phyloP scores from a whole-genome alignment of 2,888 invertebrate genomes.

The Drosophila setosimentum region DNA sequence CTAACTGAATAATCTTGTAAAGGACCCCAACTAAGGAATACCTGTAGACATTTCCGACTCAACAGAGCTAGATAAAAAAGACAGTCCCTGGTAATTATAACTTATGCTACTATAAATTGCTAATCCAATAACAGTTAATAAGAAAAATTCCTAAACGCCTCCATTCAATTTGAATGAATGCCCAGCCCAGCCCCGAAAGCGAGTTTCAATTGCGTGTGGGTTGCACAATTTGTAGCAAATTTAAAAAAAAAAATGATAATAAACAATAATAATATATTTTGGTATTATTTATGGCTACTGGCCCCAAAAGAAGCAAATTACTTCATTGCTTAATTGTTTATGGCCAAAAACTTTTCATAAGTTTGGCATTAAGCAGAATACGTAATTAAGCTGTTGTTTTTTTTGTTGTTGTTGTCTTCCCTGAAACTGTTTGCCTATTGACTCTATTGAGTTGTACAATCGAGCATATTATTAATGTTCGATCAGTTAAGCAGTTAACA shows the following conservation, averaged over 20 bases:
- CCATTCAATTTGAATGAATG: slow-evolving; percentile 26
- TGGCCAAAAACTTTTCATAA: slow-evolving; percentile 54
- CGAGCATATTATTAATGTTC: slow-evolving; percentile 44
- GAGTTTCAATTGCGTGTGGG: slow-evolving; percentile 61
- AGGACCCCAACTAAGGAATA: neutral
- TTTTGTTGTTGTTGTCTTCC: slow-evolving; percentile 20
- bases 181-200: slow-evolving; percentile 35
- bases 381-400: slow-evolving; percentile 59
- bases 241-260: slow-evolving; percentile 6
- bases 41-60: neutral
- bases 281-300: slow-evolving; percentile 64
- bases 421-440: slow-evolving; percentile 36
- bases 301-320: slow-evolving; percentile 67
- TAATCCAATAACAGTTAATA: slow-evolving; percentile 48
- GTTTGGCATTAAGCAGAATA: slow-evolving; percentile 40
- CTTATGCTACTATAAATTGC: slow-evolving; percentile 22
- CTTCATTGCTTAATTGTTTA: slow-evolving; percentile 62
- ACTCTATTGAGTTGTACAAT: slow-evolving; percentile 43
- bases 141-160: slow-evolving; percentile 26
- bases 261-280: slow-evolving; percentile 38
- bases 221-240: slow-evolving; percentile 65
- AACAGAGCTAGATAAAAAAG: neutral
- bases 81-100: neutral
- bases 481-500: slow-evolving; percentile 50
- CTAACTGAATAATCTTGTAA: neutral